phyloP scores from a whole-genome alignment of 2,113 vertebrate species.

The Psittacus erithacus region DNA sequence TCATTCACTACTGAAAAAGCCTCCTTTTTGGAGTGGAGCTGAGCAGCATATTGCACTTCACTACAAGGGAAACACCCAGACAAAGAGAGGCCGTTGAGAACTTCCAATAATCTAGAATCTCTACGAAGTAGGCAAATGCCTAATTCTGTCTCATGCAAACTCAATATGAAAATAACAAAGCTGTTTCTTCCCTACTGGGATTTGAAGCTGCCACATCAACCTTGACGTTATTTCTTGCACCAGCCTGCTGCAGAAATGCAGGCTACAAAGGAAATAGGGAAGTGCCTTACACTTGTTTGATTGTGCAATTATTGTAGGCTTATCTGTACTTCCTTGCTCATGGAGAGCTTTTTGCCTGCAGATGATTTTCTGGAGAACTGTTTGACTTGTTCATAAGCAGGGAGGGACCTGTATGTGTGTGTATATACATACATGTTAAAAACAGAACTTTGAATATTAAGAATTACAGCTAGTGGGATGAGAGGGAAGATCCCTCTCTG shows the following conservation, averaged over 20 bases:
- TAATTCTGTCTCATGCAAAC: not conserved
- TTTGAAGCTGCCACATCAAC: not conserved
- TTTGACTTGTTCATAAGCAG: not conserved
- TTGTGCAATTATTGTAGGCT: not conserved
- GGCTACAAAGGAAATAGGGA: not conserved
- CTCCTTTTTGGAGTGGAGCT: not conserved
- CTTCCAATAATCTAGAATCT: fast-evolving
- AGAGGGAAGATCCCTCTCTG: not conserved
- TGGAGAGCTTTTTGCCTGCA: not conserved
- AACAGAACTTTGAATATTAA: not conserved
- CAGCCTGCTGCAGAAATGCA: not conserved
- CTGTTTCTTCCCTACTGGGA: not conserved
- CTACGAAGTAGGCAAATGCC: not conserved
- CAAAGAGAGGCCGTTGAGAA: not conserved
- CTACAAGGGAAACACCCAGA: not conserved
- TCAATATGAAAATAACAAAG: not conserved
- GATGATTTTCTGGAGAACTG: not conserved
- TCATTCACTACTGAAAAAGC: not conserved
- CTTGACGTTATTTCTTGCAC: not conserved
- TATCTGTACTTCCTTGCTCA: not conserved
- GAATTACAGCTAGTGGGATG: not conserved
- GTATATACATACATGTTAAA: not conserved
- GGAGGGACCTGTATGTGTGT: not conserved
- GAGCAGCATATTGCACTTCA: not conserved
- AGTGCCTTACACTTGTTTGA: not conserved